Conservation (phyloP, 2,797 vertebrate genomes). For the Manis javanica region DNA sequence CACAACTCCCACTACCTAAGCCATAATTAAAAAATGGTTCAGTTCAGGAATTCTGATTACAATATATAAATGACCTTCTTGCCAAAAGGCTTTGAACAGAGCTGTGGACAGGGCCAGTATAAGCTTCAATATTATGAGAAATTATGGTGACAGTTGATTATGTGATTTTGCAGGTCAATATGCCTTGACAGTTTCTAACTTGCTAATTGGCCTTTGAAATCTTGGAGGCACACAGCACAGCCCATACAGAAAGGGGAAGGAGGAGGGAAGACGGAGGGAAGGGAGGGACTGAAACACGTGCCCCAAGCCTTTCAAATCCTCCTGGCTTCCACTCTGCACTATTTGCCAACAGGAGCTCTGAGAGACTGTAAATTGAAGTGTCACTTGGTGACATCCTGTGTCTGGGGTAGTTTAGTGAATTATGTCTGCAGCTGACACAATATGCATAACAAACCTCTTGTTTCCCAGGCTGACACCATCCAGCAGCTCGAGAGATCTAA, state of each 20-base stretch:
- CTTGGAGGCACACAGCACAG: constrained; percentile 60
- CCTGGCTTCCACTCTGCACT: constrained; percentile 38
- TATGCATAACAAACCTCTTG: constrained; percentile 71
- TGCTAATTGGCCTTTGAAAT: constrained; percentile 79
- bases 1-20: constrained; percentile 65
- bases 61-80: constrained; percentile 63
- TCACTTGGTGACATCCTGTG: constrained; percentile 71
- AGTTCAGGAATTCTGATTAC: constrained; percentile 83
- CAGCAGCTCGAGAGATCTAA: constrained; percentile 71
- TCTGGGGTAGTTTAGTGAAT: constrained; percentile 77
- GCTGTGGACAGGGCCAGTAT: constrained; percentile 63
- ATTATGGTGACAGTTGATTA: constrained; percentile 75
- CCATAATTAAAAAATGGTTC: constrained; percentile 81
- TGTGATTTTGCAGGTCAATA: neutral
- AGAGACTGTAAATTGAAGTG: constrained; percentile 64
- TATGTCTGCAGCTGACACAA: constrained; percentile 76
- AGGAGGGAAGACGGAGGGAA: neutral
- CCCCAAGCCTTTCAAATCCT: neutral
- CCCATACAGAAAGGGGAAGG: neutral
- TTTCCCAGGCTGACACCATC: constrained; percentile 78
- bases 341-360: constrained; percentile 60
- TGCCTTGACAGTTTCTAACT: constrained; percentile 41
- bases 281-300: neutral
- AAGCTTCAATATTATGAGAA: constrained; percentile 76
- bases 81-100: constrained; percentile 69